Conservation (phyloP, 2,888 invertebrate genomes). For the Eupithecia vulgata region DNA sequence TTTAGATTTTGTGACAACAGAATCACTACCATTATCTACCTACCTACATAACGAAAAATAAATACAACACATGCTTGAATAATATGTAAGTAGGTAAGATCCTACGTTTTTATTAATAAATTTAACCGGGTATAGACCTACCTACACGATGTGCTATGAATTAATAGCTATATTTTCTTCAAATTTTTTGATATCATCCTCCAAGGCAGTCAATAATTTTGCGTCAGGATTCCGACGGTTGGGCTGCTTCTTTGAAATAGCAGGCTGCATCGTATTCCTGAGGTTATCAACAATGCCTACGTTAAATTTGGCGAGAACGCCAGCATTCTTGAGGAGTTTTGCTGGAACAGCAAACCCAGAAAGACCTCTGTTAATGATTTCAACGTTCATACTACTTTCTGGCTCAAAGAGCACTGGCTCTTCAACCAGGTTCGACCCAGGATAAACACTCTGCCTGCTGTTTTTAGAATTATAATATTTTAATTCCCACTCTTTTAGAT, state of each 20-base stretch:
- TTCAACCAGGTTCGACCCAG: conserved; percentile 50
- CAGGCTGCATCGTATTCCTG: conserved; percentile 18
- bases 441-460: conserved; percentile 57
- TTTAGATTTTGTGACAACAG: too few species aligned
- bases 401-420: conserved; percentile 64
- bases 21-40: too few species aligned
- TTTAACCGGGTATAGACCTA: not conserved
- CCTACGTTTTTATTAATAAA: not conserved
- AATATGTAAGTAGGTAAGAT: not conserved
- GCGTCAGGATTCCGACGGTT: not conserved
- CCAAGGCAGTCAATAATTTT: conserved; percentile 47
- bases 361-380: conserved; percentile 73
- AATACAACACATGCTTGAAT: not conserved
- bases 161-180: conserved; percentile 30
- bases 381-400: conserved; percentile 67
- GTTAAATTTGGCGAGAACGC: not conserved
- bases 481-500: conserved; percentile 68
- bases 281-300: conserved; percentile 24
- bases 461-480: conserved; percentile 65
- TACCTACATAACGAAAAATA: not conserved
- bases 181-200: conserved; percentile 53
- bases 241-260: conserved; percentile 30
- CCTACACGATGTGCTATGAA: not conserved
- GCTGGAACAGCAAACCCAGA: conserved; percentile 73
- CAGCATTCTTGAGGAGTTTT: conserved; percentile 50